Evolutionary conservation across 2,113 vertebrate genomes (phyloP).

Genomic region (Platysternon megacephalum): DNA sequence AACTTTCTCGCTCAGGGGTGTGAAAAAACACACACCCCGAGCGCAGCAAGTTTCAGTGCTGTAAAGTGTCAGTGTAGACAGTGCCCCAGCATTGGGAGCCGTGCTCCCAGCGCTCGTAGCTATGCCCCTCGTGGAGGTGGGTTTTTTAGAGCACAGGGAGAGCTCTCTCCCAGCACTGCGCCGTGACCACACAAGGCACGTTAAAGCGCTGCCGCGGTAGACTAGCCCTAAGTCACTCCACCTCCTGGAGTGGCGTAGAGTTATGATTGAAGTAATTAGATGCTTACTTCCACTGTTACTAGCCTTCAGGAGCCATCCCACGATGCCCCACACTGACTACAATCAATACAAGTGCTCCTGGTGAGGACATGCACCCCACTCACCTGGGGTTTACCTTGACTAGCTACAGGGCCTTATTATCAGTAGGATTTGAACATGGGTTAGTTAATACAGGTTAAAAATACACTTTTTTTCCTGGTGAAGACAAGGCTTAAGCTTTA

Average conservation of each 20-base stretch:
- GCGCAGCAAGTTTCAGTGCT: too few relatives aligned
- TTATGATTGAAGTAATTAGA: neutral
- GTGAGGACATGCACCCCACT: neutral
- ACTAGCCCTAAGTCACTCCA: neutral
- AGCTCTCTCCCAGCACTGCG: too few relatives aligned
- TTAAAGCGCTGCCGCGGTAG: too few relatives aligned
- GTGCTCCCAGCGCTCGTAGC: too few relatives aligned
- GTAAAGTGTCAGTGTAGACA: too few relatives aligned
- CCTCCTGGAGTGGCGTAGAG: neutral
- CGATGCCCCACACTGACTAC: neutral
- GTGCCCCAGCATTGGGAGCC: too few relatives aligned
- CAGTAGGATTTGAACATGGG: neutral
- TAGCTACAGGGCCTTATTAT: neutral
- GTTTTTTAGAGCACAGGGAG: too few relatives aligned
- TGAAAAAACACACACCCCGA: too few relatives aligned
- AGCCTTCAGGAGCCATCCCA: neutral
- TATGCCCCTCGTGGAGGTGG: too few relatives aligned
- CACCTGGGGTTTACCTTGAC: neutral
- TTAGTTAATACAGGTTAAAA: conserved; percentile 1
- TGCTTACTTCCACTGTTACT: too few relatives aligned
- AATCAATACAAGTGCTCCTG: neutral
- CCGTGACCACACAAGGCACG: too few relatives aligned
- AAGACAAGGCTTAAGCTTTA: neutral
- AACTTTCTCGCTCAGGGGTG: too few relatives aligned
- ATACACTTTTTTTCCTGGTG: neutral